A percentile compares a stretch with the other conserved stretches of the same genome.
These are phyloP conservation scores for Nematostella vectensis DNA, from an alignment of 92 coral and sea anemone genomes.

Conservation along the genomic window DNA sequence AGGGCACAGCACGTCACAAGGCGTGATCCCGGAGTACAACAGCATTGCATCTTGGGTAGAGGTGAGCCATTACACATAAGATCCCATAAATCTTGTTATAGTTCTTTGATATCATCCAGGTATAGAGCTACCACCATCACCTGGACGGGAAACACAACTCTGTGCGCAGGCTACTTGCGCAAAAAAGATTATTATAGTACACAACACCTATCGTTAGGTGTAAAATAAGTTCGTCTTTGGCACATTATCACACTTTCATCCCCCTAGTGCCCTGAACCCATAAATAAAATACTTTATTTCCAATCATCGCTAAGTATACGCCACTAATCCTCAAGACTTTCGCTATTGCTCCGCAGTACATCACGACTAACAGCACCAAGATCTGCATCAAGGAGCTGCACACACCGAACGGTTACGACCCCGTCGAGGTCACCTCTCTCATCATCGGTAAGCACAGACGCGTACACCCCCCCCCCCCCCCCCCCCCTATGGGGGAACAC, in stretches of 20 bases:
- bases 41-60: constrained; percentile 76
- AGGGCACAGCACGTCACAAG: constrained; percentile 20
- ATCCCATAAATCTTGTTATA: too few species aligned
- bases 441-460: constrained; percentile 61
- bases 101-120: too few species aligned
- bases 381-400: constrained; percentile 56
- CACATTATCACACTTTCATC: too few species aligned
- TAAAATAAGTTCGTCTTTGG: too few species aligned
- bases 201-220: too few species aligned
- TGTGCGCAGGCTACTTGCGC: too few species aligned
- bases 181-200: too few species aligned
- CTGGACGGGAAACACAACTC: not conserved
- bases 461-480: too few species aligned
- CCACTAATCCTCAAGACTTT: too few species aligned
- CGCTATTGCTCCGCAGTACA: constrained; percentile 18
- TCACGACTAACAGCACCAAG: constrained; percentile 10
- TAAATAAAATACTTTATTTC: not conserved
- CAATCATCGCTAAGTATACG: not conserved
- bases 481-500: too few species aligned
- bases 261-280: too few species aligned
- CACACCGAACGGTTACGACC: constrained; percentile 51
- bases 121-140: not conserved
- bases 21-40: constrained; percentile 40
- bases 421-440: constrained; percentile 22
- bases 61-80: too few species aligned